Percentiles rank a stretch among this genome's conserved stretches.
Evolutionary conservation across 2,797 vertebrate species (phyloP).

Genomic region (Brotogeris chrysoptera): DNA sequence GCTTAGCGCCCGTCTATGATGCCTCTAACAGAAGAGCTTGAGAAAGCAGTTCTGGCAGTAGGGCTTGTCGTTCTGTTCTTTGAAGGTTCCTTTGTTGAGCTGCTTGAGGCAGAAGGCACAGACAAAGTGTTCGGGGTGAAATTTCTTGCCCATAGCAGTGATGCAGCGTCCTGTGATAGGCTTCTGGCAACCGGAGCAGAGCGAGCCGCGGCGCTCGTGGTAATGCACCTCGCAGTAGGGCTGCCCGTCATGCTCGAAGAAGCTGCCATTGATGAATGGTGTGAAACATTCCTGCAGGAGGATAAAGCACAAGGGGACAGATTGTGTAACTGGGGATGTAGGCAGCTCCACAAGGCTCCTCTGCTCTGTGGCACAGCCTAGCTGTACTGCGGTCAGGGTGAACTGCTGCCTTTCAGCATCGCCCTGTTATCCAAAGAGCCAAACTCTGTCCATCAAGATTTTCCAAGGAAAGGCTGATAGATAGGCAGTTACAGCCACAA

Average conservation of each 20-base stretch:
- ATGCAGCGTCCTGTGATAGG: conserved; percentile 98
- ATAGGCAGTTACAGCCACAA: neutral
- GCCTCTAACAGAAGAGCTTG: conserved; percentile 94
- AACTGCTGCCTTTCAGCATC: neutral
- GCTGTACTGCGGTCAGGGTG: neutral
- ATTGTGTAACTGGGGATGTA: neutral
- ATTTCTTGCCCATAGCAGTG: conserved; percentile 98
- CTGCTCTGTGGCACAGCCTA: neutral
- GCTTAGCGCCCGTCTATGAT: conserved; percentile 3
- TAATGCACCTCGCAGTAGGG: conserved; percentile 99
- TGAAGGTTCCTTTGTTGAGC: conserved; percentile 99
- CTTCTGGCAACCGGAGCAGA: conserved; percentile 98
- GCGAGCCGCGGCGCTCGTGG: conserved; percentile 93
- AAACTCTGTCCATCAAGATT: neutral
- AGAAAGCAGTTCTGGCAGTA: conserved; percentile 98
- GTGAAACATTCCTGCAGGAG: conserved; percentile 92
- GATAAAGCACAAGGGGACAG: conserved; percentile 12
- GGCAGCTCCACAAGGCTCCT: neutral
- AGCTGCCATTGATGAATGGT: conserved; percentile 94
- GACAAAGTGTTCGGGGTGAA: conserved; percentile 98
- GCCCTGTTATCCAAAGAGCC: neutral
- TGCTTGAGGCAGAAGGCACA: conserved; percentile 99
- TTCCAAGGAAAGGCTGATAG: neutral
- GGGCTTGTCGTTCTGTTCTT: conserved; percentile 98
- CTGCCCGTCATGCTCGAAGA: conserved; percentile 97